Conservation (phyloP, 2,888 invertebrate species). For the Plagiodera versicolora region DNA sequence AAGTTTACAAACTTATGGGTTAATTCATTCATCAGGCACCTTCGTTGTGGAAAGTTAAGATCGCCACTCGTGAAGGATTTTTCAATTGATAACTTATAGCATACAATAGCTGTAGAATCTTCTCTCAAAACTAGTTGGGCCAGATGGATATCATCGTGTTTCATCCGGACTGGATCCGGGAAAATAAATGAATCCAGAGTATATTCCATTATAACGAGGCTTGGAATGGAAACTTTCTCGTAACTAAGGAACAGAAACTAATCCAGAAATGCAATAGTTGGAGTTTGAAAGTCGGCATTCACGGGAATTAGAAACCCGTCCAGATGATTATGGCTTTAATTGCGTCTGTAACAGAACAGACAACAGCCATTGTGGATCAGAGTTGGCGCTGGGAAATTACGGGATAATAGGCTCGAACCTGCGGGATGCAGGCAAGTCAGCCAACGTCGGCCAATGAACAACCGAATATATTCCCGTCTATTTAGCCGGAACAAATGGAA, state of each 20-base stretch:
- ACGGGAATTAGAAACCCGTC: conserved; percentile 35
- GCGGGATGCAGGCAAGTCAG: conserved; percentile 25
- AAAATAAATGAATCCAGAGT: background rate
- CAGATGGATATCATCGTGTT: too few relatives aligned
- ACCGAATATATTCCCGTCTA: conserved; percentile 14
- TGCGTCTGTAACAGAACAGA: conserved; percentile 45
- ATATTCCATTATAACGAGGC: background rate
- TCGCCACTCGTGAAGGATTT: too few relatives aligned
- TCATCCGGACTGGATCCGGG: background rate
- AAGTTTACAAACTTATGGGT: too few relatives aligned
- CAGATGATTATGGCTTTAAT: conserved; percentile 47
- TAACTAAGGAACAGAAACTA: conserved; percentile 23
- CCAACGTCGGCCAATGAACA: background rate
- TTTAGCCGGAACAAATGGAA: conserved; percentile 10
- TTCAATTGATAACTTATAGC: too few relatives aligned
- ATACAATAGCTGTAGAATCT: too few relatives aligned
- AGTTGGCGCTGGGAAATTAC: conserved; percentile 45
- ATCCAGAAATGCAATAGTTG: conserved; percentile 33
- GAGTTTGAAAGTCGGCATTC: conserved; percentile 35
- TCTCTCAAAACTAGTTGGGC: too few relatives aligned
- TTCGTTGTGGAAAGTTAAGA: too few relatives aligned
- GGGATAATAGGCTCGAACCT: conserved; percentile 44
- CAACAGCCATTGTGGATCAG: conserved; percentile 47
- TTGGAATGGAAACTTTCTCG: background rate
- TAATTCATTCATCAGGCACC: too few relatives aligned